Percentiles rank a stretch among this genome's conserved stretches.
These are phyloP conservation scores for Iselma pallidipennis DNA, from an alignment of 2,888 invertebrate genomes.

Conservation along the genomic window DNA sequence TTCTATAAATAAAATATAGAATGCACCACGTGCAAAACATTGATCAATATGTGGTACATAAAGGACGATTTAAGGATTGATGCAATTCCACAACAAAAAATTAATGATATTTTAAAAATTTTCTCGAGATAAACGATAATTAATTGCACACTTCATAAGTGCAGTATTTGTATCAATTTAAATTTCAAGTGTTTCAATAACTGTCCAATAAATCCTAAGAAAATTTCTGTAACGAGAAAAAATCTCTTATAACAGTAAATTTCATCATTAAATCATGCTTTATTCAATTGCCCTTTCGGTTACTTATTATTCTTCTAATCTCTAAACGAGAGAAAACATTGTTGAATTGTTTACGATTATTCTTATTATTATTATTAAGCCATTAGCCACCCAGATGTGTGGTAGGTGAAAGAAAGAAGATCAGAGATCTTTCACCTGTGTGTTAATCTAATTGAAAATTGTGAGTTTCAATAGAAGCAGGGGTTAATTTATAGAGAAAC, in stretches of 20 bases:
- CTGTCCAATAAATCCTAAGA: slow-evolving; percentile 35
- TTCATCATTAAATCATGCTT: slow-evolving; percentile 13
- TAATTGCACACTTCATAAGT: neutral
- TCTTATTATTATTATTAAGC: slow-evolving; percentile 1
- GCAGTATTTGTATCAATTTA: slow-evolving; percentile 28
- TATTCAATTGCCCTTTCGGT: neutral
- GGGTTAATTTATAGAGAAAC: too few relatives aligned
- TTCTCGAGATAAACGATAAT: neutral
- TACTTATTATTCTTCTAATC: neutral
- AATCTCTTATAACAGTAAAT: slow-evolving; percentile 33
- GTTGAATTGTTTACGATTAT: slow-evolving; percentile 2
- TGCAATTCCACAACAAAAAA: neutral
- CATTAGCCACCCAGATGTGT: slow-evolving; percentile 5
- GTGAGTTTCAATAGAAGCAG: too few relatives aligned
- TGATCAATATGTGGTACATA: neutral
- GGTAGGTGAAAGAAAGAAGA: neutral
- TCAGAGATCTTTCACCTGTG: neutral
- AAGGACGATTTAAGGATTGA: neutral
- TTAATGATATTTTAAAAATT: too few relatives aligned
- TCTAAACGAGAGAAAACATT: neutral
- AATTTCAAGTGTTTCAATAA: slow-evolving; percentile 32
- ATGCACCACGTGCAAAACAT: slow-evolving; percentile 23
- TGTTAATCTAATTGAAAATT: neutral
- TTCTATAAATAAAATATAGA: slow-evolving; percentile 14
- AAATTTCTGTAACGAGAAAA: slow-evolving; percentile 34